Base-by-base conservation (phyloP, 2,113 vertebrate species). In the Pluvianellus socialis region DNA sequence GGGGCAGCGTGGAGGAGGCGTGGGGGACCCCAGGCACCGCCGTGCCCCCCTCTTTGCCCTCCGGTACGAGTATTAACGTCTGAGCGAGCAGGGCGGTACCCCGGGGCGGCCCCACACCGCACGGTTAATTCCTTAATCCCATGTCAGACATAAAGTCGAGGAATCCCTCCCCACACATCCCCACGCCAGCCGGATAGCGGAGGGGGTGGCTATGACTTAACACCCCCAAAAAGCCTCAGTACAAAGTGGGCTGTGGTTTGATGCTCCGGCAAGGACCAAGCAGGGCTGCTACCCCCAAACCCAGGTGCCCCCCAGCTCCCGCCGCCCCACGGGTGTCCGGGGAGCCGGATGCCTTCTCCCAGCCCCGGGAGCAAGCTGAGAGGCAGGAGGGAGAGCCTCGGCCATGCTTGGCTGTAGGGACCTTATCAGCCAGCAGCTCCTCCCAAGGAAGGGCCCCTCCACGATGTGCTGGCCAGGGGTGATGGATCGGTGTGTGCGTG, bases 1-100 rank as follows among this genome's bases (percentile, higher is more conserved):
- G 49, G 49, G 49, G 49, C 20, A 22, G 49, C 12, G 10, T 22
- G 49, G 49, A 50, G 49, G 45, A 55, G 33, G 7, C 1, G 4
- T 1, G 55, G 24, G 50, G 30, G 35, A 49, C 35, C 28, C 45
- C 44, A 10, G 16, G 32, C 56, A 24, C 0, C 1, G 6, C 1
- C 1, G 1, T 9, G 67, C 19, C 26, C 40, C 24, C 35, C 14
- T 49, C 33, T 72, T 59, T 49, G 21, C 44, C 52, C 53, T 4
- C 0, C 0, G 0, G 12, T 28, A 4, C 14, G 11, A 27, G 8
- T 13, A 11, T 40, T 14, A 20, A 52, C 1, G 3, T 20, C 2
- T 1, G 42, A 76, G 32, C 0, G 5, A 65, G 63, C 83, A 38
- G 49, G 52, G 72, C 19, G 0, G 35, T 0, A 9, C 33, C 50